Evolutionary conservation across 2,888 invertebrate species (phyloP).

Genomic region (Apotomis capreana): DNA sequence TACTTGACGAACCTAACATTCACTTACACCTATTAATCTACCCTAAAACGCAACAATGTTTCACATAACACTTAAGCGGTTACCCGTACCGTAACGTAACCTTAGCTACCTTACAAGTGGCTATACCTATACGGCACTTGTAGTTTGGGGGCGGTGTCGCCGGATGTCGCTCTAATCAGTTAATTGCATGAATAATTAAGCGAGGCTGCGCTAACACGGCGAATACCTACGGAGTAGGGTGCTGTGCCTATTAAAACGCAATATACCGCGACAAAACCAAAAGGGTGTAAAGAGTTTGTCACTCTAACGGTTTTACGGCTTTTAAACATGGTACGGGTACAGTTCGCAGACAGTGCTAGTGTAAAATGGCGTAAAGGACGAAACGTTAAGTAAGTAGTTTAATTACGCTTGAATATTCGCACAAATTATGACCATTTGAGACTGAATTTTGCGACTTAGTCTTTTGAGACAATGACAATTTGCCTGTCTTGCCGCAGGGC

Average conservation of each 20-base stretch:
- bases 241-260: constrained; percentile 15
- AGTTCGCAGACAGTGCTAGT: neutral
- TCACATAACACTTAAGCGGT: constrained; percentile 14
- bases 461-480: too few species aligned
- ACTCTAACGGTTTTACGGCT: neutral
- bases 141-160: constrained; percentile 39
- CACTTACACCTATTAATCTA: constrained; percentile 20
- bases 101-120: neutral
- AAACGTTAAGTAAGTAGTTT: neutral
- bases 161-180: constrained; percentile 77
- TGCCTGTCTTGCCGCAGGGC: too few species aligned
- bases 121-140: constrained; percentile 6
- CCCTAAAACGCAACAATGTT: constrained; percentile 16
- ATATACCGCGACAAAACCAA: neutral
- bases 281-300: neutral
- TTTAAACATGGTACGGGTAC: neutral
- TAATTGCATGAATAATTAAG: constrained; percentile 82
- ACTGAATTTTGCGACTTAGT: too few species aligned
- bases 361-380: neutral
- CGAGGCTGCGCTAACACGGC: constrained; percentile 50
- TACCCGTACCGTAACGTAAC: constrained; percentile 2
- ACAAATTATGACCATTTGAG: too few species aligned
- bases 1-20: neutral
- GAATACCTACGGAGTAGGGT: constrained; percentile 29
- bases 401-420: neutral